A percentile compares a stretch with the other conserved stretches of the same genome.
phyloP scores from a whole-genome alignment of 53 echinoderm and acorn worm species.

The Stichopus horrens region DNA sequence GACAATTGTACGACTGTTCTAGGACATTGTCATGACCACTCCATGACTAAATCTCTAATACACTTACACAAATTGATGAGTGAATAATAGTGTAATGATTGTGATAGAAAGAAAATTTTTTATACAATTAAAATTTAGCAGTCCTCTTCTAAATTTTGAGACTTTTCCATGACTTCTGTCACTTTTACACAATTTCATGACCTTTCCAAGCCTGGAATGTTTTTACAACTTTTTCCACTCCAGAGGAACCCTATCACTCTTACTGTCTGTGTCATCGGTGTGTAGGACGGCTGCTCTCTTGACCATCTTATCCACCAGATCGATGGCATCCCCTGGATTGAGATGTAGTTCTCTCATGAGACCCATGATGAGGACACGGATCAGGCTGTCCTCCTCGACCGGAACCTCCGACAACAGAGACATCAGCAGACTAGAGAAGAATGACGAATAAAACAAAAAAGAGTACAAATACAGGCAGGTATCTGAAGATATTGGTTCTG shows the following conservation, averaged over 20 bases:
- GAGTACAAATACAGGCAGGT: background rate
- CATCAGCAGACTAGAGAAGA: constrained; percentile 63
- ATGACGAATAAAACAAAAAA: background rate
- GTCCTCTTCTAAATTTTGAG: background rate
- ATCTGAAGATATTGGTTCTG: background rate
- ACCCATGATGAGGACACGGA: constrained; percentile 89
- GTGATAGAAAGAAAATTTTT: background rate
- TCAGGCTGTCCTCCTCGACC: constrained; percentile 89
- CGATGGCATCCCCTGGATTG: constrained; percentile 76
- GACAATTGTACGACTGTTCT: too few relatives aligned
- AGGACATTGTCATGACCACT: too few relatives aligned
- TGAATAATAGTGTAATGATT: background rate
- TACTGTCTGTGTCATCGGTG: constrained; percentile 69
- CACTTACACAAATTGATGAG: background rate
- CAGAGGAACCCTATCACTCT: background rate
- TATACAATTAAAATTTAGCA: background rate
- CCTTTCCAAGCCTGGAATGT: background rate
- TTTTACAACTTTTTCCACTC: background rate
- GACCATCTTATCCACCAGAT: constrained; percentile 88
- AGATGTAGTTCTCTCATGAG: constrained; percentile 71
- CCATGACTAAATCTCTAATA: too few relatives aligned
- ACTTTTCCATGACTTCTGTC: background rate
- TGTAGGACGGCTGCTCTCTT: constrained; percentile 84
- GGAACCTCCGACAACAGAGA: constrained; percentile 89
- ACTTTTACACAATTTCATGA: background rate